phyloP scores from a whole-genome alignment of 2,797 vertebrate species.

The Siniperca undulata region DNA sequence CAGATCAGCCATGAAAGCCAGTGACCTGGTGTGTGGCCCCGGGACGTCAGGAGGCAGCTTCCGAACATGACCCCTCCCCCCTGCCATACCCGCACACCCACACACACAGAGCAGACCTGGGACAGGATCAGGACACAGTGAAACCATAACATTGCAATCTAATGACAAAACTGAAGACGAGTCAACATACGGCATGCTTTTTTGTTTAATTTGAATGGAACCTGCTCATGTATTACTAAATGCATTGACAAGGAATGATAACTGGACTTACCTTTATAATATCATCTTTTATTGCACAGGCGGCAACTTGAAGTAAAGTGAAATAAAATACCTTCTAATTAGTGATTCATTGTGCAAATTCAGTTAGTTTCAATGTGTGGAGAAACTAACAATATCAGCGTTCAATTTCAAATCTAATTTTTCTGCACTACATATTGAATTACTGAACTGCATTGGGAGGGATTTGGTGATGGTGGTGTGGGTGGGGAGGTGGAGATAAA shows the following conservation, averaged over 20 bases:
- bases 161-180: not conserved
- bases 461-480: not conserved
- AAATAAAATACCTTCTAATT: slow-evolving; percentile 82
- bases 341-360: slow-evolving; percentile 71
- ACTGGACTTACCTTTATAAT: slow-evolving; percentile 54
- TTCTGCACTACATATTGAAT: slow-evolving; percentile 67
- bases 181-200: not conserved
- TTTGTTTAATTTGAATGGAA: not conserved
- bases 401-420: slow-evolving; percentile 75
- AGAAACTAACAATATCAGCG: slow-evolving; percentile 74
- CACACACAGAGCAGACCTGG: not conserved
- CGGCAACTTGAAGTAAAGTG: slow-evolving; percentile 60
- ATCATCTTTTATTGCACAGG: slow-evolving; percentile 55
- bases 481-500: slow-evolving; percentile 40
- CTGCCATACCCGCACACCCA: not conserved
- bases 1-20: slow-evolving; percentile 78
- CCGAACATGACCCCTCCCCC: slow-evolving; percentile 29
- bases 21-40: slow-evolving; percentile 73
- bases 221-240: slow-evolving; percentile 14
- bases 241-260: not conserved
- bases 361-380: slow-evolving; percentile 72
- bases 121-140: not conserved
- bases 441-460: slow-evolving; percentile 45
- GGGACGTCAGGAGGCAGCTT: slow-evolving; percentile 44
- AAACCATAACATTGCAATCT: not conserved